phyloP scores from a whole-genome alignment of 2,888 invertebrate species.

The Julus scanicus region DNA sequence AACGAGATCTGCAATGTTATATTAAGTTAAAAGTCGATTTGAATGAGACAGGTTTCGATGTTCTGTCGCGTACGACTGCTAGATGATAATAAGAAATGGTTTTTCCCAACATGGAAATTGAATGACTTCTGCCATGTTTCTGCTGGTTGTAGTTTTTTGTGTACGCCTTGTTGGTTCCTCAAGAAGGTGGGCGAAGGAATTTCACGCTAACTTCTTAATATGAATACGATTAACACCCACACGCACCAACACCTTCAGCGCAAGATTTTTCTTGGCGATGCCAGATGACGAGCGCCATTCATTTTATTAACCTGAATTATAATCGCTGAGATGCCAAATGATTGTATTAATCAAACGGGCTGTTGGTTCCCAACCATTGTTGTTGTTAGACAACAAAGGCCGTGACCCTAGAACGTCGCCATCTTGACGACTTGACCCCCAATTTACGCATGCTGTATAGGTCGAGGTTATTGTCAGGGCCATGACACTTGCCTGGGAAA shows the following conservation, averaged over 20 bases:
- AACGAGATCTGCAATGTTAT: neutral
- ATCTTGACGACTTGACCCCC: neutral
- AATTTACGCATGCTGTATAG: neutral
- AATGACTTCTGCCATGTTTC: neutral
- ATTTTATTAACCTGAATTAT: conserved; percentile 7
- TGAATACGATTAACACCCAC: neutral
- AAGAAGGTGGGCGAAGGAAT: conserved; percentile 8
- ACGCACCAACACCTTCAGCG: neutral
- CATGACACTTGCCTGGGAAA: neutral
- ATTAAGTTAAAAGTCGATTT: conserved; percentile 41
- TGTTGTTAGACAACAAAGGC: neutral
- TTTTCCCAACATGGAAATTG: neutral
- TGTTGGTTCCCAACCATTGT: neutral
- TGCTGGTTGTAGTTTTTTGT: neutral
- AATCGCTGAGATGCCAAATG: neutral
- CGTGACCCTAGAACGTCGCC: neutral
- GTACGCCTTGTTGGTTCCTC: neutral
- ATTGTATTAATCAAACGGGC: conserved; percentile 15
- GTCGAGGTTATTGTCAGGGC: neutral
- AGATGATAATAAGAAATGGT: neutral
- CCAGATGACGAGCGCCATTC: neutral
- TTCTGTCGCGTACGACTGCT: neutral
- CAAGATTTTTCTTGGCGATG: neutral
- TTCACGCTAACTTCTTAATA: neutral
- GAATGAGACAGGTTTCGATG: conserved; percentile 8